phyloP scores from a whole-genome alignment of 2,797 vertebrate genomes.

The Serranus cabrilla region DNA sequence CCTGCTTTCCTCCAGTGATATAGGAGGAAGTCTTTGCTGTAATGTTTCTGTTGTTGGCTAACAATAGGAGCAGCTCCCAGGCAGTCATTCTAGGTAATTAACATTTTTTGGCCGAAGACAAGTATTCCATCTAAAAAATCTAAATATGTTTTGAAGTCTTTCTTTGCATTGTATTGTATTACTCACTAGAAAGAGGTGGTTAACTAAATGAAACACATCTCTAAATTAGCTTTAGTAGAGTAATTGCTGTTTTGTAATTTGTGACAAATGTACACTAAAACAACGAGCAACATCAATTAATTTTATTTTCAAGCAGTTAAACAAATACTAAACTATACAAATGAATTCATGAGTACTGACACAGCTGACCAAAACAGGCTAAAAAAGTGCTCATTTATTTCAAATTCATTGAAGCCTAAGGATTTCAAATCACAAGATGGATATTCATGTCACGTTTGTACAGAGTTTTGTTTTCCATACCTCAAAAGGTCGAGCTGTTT shows the following conservation, averaged over 20 bases:
- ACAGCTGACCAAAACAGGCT: not conserved
- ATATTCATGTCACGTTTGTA: not conserved
- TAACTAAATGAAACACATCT: not conserved
- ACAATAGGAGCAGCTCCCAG: not conserved
- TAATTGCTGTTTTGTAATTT: not conserved
- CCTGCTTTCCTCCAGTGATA: not conserved
- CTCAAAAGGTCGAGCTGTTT: constrained; percentile 95
- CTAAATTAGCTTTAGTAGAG: not conserved
- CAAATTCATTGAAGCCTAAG: not conserved
- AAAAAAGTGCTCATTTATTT: not conserved
- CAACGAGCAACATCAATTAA: not conserved
- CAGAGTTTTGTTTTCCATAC: constrained; percentile 70
- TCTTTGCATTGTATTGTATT: not conserved
- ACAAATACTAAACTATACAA: not conserved
- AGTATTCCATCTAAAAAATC: not conserved
- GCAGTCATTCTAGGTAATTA: not conserved
- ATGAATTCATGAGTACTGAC: not conserved
- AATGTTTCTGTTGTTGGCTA: too few species aligned
- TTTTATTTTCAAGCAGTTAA: not conserved
- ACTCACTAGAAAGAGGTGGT: not conserved
- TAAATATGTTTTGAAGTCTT: not conserved
- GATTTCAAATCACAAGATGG: not conserved
- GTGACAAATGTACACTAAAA: not conserved
- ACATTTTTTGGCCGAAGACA: not conserved
- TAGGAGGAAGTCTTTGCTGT: not conserved